Evolutionary conservation across 1,140 invertebrate species (phyloP).

Genomic region (Acromyrmex charruanus): DNA sequence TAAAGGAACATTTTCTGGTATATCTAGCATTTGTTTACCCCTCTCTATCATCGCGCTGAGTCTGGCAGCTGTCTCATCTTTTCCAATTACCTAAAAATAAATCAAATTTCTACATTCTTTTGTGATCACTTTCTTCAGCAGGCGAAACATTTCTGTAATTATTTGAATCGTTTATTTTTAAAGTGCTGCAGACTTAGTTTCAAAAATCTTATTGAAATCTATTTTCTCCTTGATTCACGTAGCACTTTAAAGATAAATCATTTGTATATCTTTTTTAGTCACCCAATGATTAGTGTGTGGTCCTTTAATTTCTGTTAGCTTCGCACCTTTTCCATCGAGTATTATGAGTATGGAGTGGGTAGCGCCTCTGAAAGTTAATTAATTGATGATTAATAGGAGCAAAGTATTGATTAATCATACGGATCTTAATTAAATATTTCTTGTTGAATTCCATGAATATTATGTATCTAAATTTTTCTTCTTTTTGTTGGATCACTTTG

Average conservation of each 20-base stretch:
- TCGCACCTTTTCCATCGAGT: slow-evolving; percentile 90
- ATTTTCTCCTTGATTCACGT: neutral
- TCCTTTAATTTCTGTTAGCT: slow-evolving; percentile 89
- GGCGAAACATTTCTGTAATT: neutral
- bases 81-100: slow-evolving; percentile 88
- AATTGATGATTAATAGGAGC: neutral
- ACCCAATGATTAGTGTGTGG: slow-evolving; percentile 95
- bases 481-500: neutral
- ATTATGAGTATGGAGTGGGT: slow-evolving; percentile 93
- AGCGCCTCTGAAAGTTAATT: slow-evolving; percentile 90
- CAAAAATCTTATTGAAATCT: slow-evolving; percentile 18
- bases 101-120: neutral
- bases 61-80: slow-evolving; percentile 91
- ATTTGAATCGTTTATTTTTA: neutral
- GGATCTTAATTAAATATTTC: neutral
- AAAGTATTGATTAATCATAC: neutral
- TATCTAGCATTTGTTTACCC: slow-evolving; percentile 90
- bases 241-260: slow-evolving; percentile 28
- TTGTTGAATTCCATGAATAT: neutral
- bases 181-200: neutral
- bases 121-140: neutral
- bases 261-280: slow-evolving; percentile 66
- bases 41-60: slow-evolving; percentile 91
- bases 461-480: neutral
- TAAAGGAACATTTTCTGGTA: slow-evolving; percentile 88